phyloP scores from a whole-genome alignment of 1,140 invertebrate genomes.

The Neuroterus valhalla region DNA sequence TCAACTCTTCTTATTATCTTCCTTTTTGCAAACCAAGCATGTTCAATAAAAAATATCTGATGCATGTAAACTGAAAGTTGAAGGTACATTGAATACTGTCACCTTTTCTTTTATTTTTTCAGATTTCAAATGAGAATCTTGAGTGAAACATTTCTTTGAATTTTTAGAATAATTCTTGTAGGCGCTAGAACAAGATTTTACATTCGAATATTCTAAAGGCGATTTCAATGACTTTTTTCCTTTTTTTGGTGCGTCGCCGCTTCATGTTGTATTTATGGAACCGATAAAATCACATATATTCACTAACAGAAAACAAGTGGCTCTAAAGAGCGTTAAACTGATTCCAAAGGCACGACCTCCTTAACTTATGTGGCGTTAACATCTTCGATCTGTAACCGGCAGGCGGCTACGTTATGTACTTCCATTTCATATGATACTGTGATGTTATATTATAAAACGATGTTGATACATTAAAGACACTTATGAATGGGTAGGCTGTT shows the following conservation, averaged over 20 bases:
- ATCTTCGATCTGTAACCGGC: neutral
- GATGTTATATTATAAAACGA: neutral
- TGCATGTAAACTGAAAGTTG: too few relatives aligned
- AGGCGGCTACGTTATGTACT: neutral
- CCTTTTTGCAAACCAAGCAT: too few relatives aligned
- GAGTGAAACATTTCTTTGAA: too few relatives aligned
- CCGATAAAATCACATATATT: neutral
- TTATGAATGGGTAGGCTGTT: slow-evolving; percentile 18
- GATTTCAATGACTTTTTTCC: neutral
- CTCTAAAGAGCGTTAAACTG: slow-evolving; percentile 18
- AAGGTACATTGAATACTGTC: too few relatives aligned
- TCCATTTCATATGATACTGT: slow-evolving; percentile 21
- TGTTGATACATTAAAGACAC: neutral
- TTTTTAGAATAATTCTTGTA: too few relatives aligned
- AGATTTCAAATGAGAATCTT: too few relatives aligned
- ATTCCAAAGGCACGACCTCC: slow-evolving; percentile 16
- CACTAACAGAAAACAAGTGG: slow-evolving; percentile 23
- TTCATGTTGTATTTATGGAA: neutral
- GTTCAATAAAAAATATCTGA: too few relatives aligned
- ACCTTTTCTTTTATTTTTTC: too few relatives aligned
- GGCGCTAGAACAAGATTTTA: too few relatives aligned
- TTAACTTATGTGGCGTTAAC: slow-evolving; percentile 2
- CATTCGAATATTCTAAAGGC: too few relatives aligned
- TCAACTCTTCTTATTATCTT: too few relatives aligned
- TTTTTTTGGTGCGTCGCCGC: neutral